These are phyloP conservation scores for Sebastes jordani DNA, from an alignment of 2,797 vertebrate species.

Conservation along the genomic window DNA sequence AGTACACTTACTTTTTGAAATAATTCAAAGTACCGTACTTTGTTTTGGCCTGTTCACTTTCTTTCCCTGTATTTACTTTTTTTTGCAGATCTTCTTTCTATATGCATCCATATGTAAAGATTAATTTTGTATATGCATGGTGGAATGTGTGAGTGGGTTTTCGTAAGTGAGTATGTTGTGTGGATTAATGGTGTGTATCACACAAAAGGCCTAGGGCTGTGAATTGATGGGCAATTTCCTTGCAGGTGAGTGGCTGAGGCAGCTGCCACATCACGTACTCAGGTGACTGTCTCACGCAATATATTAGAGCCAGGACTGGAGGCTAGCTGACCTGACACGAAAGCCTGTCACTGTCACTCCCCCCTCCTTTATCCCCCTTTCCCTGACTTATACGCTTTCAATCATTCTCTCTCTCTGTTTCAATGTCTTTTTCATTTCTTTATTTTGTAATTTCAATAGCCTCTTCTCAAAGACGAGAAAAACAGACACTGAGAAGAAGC, in stretches of 20 bases:
- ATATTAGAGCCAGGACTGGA: constrained; percentile 57
- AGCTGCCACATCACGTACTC: constrained; percentile 48
- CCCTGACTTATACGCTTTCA: constrained; percentile 12
- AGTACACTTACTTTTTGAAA: not conserved
- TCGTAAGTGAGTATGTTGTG: constrained; percentile 5
- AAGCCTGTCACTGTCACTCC: constrained; percentile 32
- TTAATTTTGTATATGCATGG: not conserved
- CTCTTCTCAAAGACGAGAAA: constrained; percentile 3
- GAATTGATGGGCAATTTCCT: constrained; percentile 67
- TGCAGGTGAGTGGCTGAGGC: constrained; percentile 46
- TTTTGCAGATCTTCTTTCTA: not conserved
- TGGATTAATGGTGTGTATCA: constrained; percentile 6
- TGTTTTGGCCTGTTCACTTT: not conserved
- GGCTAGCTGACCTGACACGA: constrained; percentile 37
- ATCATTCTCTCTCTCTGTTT: constrained; percentile 27
- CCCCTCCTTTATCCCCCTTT: constrained; percentile 3
- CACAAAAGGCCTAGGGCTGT: constrained; percentile 49
- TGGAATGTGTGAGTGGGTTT: not conserved
- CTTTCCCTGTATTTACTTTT: not conserved
- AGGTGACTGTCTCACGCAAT: constrained; percentile 46
- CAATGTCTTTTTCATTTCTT: constrained; percentile 2
- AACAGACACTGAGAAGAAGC: not conserved
- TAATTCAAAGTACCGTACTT: not conserved
- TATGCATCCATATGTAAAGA: not conserved
- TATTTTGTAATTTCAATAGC: constrained; percentile 34